Evolutionary conservation across 2,797 vertebrate species (phyloP), one percentile per base, ranked within the genome.

Genomic region (Lagocephalus sceleratus): DNA sequence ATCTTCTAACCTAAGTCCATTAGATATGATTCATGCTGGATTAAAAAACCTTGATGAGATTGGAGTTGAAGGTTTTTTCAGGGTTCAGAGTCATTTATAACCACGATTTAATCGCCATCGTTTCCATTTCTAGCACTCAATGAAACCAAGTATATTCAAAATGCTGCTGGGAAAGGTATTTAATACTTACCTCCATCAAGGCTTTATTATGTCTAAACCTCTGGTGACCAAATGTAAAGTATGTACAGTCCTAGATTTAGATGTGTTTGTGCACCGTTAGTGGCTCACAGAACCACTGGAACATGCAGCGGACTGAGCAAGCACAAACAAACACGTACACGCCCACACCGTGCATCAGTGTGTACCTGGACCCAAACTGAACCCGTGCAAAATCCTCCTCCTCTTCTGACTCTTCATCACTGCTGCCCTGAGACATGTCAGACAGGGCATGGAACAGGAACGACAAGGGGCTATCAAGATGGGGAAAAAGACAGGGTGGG

Each of bases 291-390:
- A 73, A 77, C 86, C 67, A 60, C 78, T 82, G 78, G 64, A 72
- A 83, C 89, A 93, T 93, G 92, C 93, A 85, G 70, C 21, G 60
- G 63, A 52, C 56, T 62, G 64, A 75, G 63, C 67, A 80, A 84
- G 17, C 42, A 20, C 42, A 44, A 8, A 44, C 42, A 44, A 10
- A 20, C 17, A 44, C 42, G 7, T 11, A n/a, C 47, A 4, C 57
- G 57, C 60, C 73, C 79, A 89, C 85, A 75, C 78, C 67, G 79
- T 84, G 80, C 91, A 91, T 79, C 58, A 84, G 91, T 98, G 91
- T 98, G 91, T 99, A 99, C 97, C 97, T 99, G 93, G 94, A 95
- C 93, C 95, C 97, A 95, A 98, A 98, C 82, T 95, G 95, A 93
- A 98, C 92, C 91, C 89, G 91, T 90, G 95, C 80, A 95, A 97